A percentile compares a stretch with the other conserved stretches of the same genome.
Conservation (phyloP, 2,797 vertebrate genomes). For the Lagodon rhomboides region DNA sequence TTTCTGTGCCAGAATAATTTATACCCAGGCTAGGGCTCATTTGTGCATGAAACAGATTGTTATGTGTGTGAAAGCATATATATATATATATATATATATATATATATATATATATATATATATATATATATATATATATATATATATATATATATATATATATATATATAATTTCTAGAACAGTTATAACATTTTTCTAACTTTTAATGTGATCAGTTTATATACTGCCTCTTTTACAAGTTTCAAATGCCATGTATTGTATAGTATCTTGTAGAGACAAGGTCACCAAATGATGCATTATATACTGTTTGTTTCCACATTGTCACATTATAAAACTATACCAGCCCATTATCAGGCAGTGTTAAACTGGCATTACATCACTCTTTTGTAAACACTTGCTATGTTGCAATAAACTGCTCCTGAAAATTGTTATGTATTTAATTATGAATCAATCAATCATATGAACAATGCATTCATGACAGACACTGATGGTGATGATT, state of each 20-base stretch:
- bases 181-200: slow-evolving; percentile 68
- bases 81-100: slow-evolving; percentile 45
- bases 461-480: not conserved
- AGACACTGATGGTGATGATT: not conserved
- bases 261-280: slow-evolving; percentile 56
- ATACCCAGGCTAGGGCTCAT: slow-evolving; percentile 42
- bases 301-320: slow-evolving; percentile 65
- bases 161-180: slow-evolving; percentile 63
- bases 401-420: slow-evolving; percentile 81
- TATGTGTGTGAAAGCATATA: slow-evolving; percentile 61
- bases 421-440: slow-evolving; percentile 48
- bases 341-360: slow-evolving; percentile 67
- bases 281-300: slow-evolving; percentile 55
- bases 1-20: slow-evolving; percentile 65
- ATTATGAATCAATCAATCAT: slow-evolving; percentile 5
- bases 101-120: not conserved
- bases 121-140: slow-evolving; percentile 18
- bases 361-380: slow-evolving; percentile 66
- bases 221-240: slow-evolving; percentile 74
- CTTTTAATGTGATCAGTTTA: slow-evolving; percentile 76
- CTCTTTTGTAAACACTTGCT: slow-evolving; percentile 81
- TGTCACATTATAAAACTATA: slow-evolving; percentile 62
- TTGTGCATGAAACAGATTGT: slow-evolving; percentile 70
- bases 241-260: slow-evolving; percentile 65
- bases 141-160: slow-evolving; percentile 29